Percentiles rank a stretch among this genome's conserved stretches.
phyloP scores from a whole-genome alignment of 2,888 invertebrate species.

The Fabriciana adippe region DNA sequence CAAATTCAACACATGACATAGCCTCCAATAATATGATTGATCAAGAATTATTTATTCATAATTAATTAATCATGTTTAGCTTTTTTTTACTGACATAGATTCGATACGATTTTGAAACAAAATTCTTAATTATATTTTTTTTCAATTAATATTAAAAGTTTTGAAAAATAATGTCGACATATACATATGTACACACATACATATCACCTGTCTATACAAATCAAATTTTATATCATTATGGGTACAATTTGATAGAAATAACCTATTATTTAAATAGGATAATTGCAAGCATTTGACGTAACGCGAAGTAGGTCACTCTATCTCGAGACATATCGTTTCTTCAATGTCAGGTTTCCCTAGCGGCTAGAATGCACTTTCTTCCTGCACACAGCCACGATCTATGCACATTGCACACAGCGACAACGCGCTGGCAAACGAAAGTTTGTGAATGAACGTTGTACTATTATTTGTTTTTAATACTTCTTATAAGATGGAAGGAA shows the following conservation, averaged over 20 bases:
- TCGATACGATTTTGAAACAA: too few relatives aligned
- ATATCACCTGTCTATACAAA: too few relatives aligned
- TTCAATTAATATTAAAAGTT: too few relatives aligned
- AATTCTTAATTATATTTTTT: too few relatives aligned
- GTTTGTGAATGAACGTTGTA: slow-evolving; percentile 50
- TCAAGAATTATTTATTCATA: too few relatives aligned
- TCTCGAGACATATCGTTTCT: slow-evolving; percentile 45
- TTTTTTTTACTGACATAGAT: too few relatives aligned
- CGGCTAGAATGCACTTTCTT: slow-evolving; percentile 80
- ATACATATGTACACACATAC: too few relatives aligned
- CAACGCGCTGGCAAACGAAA: slow-evolving; percentile 48
- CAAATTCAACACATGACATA: too few relatives aligned
- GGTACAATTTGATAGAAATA: background rate
- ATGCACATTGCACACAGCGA: slow-evolving; percentile 39
- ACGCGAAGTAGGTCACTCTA: slow-evolving; percentile 39
- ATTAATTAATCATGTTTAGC: too few relatives aligned
- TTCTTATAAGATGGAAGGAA: background rate
- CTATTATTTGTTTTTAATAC: slow-evolving; percentile 26
- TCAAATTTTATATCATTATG: too few relatives aligned
- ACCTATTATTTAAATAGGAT: background rate
- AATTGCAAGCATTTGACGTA: slow-evolving; percentile 22
- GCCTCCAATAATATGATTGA: too few relatives aligned
- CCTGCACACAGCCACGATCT: slow-evolving; percentile 51
- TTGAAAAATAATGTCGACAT: too few relatives aligned
- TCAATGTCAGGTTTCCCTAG: slow-evolving; percentile 72